phyloP scores from a whole-genome alignment of 2,888 invertebrate genomes.

The Ormyrus labotus region DNA sequence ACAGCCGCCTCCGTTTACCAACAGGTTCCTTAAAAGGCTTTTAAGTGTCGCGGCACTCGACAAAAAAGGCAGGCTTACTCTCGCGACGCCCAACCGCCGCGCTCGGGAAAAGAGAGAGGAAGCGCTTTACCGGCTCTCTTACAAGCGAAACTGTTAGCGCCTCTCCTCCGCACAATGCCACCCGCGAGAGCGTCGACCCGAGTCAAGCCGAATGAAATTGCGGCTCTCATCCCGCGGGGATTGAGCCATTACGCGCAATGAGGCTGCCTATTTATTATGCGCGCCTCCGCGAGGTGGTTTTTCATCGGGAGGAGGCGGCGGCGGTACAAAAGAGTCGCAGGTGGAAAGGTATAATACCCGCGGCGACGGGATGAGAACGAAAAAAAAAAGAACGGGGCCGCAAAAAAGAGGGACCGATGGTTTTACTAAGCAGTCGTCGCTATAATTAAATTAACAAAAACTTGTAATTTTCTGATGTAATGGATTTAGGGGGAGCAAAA shows the following conservation, averaged over 20 bases:
- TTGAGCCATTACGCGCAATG: slow-evolving; percentile 22
- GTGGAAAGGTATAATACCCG: not conserved
- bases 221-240: slow-evolving; percentile 14
- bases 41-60: slow-evolving; percentile 2
- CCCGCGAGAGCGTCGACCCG: slow-evolving; percentile 16
- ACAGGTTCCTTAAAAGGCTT: not conserved
- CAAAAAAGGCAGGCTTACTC: not conserved
- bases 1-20: too few relatives aligned
- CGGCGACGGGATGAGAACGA: not conserved
- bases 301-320: too few relatives aligned
- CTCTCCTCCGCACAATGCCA: slow-evolving; percentile 8
- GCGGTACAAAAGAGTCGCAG: not conserved
- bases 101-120: slow-evolving; percentile 1
- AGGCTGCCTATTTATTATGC: slow-evolving; percentile 18
- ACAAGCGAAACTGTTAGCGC: slow-evolving; percentile 43
- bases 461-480: too few relatives aligned
- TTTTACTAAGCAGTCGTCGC: not conserved
- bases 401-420: slow-evolving; percentile 1
- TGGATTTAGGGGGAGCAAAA: too few relatives aligned
- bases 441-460: too few relatives aligned
- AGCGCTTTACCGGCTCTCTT: not conserved
- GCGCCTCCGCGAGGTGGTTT: not conserved
- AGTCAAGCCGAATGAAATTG: slow-evolving; percentile 9
- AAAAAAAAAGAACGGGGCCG: not conserved
- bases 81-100: not conserved